phyloP scores from a whole-genome alignment of 2,888 invertebrate genomes.

The Gerris lacustris region DNA sequence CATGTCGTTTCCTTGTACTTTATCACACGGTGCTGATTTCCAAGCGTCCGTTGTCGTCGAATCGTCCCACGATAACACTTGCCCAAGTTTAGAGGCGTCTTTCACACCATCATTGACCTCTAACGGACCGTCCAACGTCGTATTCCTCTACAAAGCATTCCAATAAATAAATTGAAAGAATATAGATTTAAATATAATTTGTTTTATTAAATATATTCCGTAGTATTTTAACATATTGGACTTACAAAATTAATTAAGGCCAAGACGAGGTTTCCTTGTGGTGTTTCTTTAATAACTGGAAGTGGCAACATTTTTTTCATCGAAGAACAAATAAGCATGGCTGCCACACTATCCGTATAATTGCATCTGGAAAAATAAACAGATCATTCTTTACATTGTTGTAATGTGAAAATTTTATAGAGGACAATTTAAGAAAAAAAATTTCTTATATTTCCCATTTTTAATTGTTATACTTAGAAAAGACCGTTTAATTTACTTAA shows the following conservation, averaged over 20 bases:
- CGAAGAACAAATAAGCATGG: constrained; percentile 16
- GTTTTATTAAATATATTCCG: no score
- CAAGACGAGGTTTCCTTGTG: constrained; percentile 8
- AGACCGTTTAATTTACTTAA: no score
- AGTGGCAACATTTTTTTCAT: constrained; percentile 12
- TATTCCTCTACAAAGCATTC: constrained; percentile 16
- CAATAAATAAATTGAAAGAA: not conserved
- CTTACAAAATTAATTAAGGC: constrained; percentile 16
- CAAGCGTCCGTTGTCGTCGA: constrained; percentile 11
- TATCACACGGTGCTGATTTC: constrained; percentile 19
- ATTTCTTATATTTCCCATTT: no score
- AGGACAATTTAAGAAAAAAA: no score
- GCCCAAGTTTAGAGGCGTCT: constrained; percentile 18
- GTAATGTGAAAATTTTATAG: no score
- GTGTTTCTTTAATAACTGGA: not conserved
- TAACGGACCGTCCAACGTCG: constrained; percentile 8
- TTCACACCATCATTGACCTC: constrained; percentile 20
- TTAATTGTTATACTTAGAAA: no score
- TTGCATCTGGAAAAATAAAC: constrained; percentile 10
- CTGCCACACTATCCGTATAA: not conserved
- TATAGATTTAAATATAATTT: no score
- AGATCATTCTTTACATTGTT: no score
- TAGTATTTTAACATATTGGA: not conserved
- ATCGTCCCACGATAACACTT: constrained; percentile 15
- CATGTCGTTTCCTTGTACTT: constrained; percentile 19